Evolutionary conservation across 2,797 vertebrate genomes (phyloP).

Genomic region (Arctocebus calabarensis): DNA sequence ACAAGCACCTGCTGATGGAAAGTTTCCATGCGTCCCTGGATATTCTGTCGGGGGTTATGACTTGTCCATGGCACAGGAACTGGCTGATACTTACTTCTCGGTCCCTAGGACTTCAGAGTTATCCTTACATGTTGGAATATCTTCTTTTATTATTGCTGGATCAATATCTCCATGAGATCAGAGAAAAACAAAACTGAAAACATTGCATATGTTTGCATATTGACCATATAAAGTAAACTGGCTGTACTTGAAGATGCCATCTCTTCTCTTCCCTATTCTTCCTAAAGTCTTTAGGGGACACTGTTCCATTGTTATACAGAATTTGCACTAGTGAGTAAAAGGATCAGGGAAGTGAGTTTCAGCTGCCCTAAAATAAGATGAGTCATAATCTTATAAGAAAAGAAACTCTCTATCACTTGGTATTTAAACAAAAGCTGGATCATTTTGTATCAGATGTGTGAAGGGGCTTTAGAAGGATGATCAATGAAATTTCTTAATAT

Average conservation of each 20-base stretch:
- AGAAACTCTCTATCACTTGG: not conserved
- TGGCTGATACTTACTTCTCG: not conserved
- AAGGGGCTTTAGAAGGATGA: not conserved
- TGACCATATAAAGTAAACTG: not conserved
- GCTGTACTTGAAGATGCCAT: not conserved
- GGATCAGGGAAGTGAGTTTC: not conserved
- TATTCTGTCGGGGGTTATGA: not conserved
- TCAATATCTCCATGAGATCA: constrained; percentile 11
- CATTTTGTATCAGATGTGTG: not conserved
- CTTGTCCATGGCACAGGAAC: not conserved
- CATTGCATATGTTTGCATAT: not conserved
- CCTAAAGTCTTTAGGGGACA: not conserved
- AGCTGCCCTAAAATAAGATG: not conserved
- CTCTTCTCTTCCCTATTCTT: not conserved
- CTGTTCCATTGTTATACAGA: not conserved
- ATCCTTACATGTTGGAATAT: not conserved
- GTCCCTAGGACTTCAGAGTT: constrained; percentile 14
- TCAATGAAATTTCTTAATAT: not conserved
- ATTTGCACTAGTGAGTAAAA: not conserved
- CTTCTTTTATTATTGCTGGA: not conserved
- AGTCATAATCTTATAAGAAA: not conserved
- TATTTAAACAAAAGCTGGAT: not conserved
- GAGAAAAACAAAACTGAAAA: constrained; percentile 24
- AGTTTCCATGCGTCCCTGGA: not conserved
- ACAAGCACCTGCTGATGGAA: not conserved